Conservation (phyloP, 2,113 vertebrate genomes). For the Psammodynastes pulverulentus region DNA sequence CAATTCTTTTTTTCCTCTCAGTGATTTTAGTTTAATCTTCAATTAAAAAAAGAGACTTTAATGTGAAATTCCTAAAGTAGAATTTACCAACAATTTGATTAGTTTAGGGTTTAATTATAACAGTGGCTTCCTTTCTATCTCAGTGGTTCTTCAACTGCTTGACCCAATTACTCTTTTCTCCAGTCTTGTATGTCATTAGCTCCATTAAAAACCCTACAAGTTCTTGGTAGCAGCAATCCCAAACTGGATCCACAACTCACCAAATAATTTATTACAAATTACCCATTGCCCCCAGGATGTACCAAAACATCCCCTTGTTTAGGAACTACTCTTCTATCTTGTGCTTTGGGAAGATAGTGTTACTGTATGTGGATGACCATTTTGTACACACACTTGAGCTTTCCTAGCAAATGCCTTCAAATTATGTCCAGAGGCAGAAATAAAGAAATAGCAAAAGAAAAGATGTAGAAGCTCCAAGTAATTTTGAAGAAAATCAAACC, state of each 20-base stretch:
- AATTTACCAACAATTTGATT: not conserved
- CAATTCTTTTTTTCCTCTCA: not conserved
- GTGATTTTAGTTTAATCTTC: not conserved
- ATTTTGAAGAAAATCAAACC: not conserved
- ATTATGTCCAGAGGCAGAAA: not conserved
- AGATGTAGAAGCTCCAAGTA: not conserved
- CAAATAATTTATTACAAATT: not conserved
- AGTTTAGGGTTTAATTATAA: not conserved
- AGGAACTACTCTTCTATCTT: not conserved
- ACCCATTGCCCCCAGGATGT: not conserved
- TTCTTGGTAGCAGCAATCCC: not conserved
- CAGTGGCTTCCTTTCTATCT: not conserved
- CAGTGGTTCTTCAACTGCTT: not conserved
- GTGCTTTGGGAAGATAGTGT: not conserved
- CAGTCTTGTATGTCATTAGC: not conserved
- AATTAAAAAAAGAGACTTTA: not conserved
- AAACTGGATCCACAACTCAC: not conserved
- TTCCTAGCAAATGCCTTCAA: not conserved
- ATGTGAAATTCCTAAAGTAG: not conserved
- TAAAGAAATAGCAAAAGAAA: not conserved
- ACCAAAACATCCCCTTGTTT: not conserved
- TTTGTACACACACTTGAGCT: not conserved
- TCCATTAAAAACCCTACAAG: not conserved
- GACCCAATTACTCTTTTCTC: not conserved
- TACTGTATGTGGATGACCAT: not conserved